Base-by-base conservation (phyloP, 2,888 invertebrate species). In the Ichneumoninae sp. region DNA sequence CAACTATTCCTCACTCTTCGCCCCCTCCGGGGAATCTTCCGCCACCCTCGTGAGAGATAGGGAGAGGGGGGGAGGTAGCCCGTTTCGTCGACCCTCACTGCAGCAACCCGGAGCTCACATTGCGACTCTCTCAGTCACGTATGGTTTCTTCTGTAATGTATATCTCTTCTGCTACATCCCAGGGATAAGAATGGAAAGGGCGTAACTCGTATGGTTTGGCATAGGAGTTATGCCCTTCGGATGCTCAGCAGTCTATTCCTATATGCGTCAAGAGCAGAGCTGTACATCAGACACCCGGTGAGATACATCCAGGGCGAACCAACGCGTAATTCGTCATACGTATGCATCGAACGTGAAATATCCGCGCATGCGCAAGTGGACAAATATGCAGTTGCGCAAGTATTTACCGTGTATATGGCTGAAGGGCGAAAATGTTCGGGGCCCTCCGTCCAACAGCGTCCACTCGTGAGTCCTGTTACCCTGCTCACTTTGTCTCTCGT, bases 131-230 rank as follows among this genome's bases (percentile, higher is more conserved):
- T 66, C 68, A 85, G 85, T 86, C 88, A 85, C 89, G 88, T 92
- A 92, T 90, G 92, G 92, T 92, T 92, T 92, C 92, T 88, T 88
- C 85, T 89, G 90, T 89, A 89, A 90, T 86, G 88, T 90, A 91
- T 90, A 91, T 76, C 19, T 90, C 88, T 85, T 79, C 80, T 36
- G 63, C 79, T 84, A 36, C 36, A 50, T 80, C n/a, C n/a, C 30
- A 71, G 50, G 66, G 19, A 52, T 70, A 54, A 54, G 73, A 57
- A 50, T 63, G 7, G 10, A 40, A 16, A 16, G 13, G 44, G 16
- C 16, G 4, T 47, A 13, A 47, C 4, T 47, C 44, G 44, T 16
- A 1, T 16, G 16, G 13, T 16, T 47, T 16, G 1, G 4, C 16
- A 2, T 16, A 0, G 0, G 44, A 47, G 4, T 47, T 47, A 47